Percentiles rank a stretch among this genome's conserved stretches.
Conservation (phyloP, 2,113 vertebrate genomes). For the Dunckerocampus dactyliophorus region DNA sequence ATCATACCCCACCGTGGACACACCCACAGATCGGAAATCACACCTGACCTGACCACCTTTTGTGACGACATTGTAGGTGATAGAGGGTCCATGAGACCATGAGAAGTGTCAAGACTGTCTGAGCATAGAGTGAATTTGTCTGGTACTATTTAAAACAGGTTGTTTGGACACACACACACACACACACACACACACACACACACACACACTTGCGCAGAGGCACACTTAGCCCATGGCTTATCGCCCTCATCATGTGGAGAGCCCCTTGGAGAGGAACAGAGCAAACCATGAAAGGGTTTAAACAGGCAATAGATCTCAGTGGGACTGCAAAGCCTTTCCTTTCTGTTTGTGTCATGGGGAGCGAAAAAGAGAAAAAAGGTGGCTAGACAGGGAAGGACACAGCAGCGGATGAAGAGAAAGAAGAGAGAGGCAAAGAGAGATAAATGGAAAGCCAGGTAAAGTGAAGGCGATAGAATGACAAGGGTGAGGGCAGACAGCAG, state of each 20-base stretch:
- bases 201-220: slow-evolving; percentile 1
- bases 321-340: slow-evolving; percentile 32
- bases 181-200: slow-evolving; percentile 1
- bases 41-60: slow-evolving; percentile 8
- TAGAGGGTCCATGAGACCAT: slow-evolving; percentile 16
- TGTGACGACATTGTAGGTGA: slow-evolving; percentile 24
- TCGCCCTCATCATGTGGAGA: slow-evolving; percentile 41
- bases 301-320: slow-evolving; percentile 52
- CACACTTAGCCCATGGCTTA: slow-evolving; percentile 40
- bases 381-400: slow-evolving; percentile 50
- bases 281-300: slow-evolving; percentile 43
- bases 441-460: slow-evolving; percentile 45
- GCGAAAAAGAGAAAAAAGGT: slow-evolving; percentile 31
- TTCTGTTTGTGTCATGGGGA: slow-evolving; percentile 44
- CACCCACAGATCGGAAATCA: neutral
- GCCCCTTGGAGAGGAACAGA: slow-evolving; percentile 47
- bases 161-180: slow-evolving; percentile 6
- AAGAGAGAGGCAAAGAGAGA: slow-evolving; percentile 32
- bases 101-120: slow-evolving; percentile 39
- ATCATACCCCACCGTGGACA: neutral
- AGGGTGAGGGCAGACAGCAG: slow-evolving; percentile 33
- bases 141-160: slow-evolving; percentile 27
- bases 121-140: slow-evolving; percentile 3
- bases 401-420: slow-evolving; percentile 37
- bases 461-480: slow-evolving; percentile 36